phyloP scores from a whole-genome alignment of 1,140 invertebrate species.

The Cephus cinctus region DNA sequence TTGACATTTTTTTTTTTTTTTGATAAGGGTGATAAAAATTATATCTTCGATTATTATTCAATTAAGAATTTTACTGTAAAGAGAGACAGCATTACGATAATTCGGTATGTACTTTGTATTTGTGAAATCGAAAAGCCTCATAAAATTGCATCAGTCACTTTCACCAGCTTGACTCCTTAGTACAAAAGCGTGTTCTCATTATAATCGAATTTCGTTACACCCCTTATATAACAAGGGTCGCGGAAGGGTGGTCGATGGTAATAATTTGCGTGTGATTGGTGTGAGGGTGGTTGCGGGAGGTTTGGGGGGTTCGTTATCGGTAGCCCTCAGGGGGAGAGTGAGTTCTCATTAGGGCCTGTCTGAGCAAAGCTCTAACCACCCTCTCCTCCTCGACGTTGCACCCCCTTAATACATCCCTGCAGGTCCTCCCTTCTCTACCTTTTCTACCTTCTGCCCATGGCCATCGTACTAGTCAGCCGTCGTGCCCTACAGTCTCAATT shows the following conservation, averaged over 20 bases:
- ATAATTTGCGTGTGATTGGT: constrained; percentile 38
- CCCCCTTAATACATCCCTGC: too few species aligned
- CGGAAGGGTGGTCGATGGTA: constrained; percentile 27
- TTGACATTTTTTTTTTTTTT: too few species aligned
- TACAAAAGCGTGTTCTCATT: too few species aligned
- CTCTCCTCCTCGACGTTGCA: constrained; percentile 18
- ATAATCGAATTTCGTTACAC: too few species aligned
- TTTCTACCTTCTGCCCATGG: constrained; percentile 2
- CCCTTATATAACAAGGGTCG: constrained; percentile 26
- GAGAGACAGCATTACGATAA: too few species aligned
- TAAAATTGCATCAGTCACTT: too few species aligned
- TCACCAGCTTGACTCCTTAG: too few species aligned
- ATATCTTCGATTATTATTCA: too few species aligned
- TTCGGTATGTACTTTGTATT: too few species aligned
- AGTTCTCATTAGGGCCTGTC: constrained; percentile 39
- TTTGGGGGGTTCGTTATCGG: constrained; percentile 10
- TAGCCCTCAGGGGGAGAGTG: constrained; percentile 35
- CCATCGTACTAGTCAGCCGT: constrained; percentile 7
- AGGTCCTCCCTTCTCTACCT: background rate
- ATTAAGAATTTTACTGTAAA: too few species aligned
- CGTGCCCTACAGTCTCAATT: constrained; percentile 25
- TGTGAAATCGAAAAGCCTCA: too few species aligned
- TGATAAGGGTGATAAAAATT: too few species aligned
- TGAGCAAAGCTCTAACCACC: constrained; percentile 26
- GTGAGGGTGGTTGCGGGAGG: constrained; percentile 23